Evolutionary conservation across 2,888 invertebrate genomes (phyloP).

Genomic region (Tipula helvola): DNA sequence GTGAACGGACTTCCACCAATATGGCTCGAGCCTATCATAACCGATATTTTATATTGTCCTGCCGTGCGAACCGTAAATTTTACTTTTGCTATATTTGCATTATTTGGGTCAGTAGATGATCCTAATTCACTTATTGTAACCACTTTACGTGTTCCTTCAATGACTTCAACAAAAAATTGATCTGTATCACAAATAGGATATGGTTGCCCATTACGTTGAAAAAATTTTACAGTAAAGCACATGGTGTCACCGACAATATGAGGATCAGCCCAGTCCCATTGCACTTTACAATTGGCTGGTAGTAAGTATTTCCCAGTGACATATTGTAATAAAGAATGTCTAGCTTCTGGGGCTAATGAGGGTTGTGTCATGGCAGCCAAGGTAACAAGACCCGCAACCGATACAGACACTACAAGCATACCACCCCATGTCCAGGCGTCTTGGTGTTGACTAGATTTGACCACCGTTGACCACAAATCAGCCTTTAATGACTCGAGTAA

Average conservation of each 20-base stretch:
- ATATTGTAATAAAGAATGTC: conserved; percentile 78
- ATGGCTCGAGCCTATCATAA: conserved; percentile 68
- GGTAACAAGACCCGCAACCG: conserved; percentile 78
- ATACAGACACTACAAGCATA: conserved; percentile 81
- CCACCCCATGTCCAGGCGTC: conserved; percentile 90
- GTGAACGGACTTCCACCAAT: conserved; percentile 79
- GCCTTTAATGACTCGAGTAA: conserved; percentile 65
- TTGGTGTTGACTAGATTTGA: conserved; percentile 72
- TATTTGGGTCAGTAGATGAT: conserved; percentile 71
- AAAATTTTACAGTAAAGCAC: conserved; percentile 83
- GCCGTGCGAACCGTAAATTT: conserved; percentile 88
- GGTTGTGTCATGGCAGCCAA: conserved; percentile 86
- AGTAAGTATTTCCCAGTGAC: conserved; percentile 85
- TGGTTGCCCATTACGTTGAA: conserved; percentile 84
- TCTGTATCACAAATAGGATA: conserved; percentile 92
- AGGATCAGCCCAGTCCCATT: conserved; percentile 85
- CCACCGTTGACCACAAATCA: conserved; percentile 75
- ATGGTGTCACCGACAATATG: conserved; percentile 81
- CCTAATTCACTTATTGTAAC: conserved; percentile 79
- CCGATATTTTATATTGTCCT: conserved; percentile 75
- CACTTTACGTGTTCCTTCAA: conserved; percentile 70
- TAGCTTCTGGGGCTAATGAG: conserved; percentile 77
- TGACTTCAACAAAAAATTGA: conserved; percentile 75
- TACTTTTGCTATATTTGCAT: conserved; percentile 75
- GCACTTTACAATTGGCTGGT: conserved; percentile 69